These are phyloP conservation scores for Sminthurides aquaticus DNA, from an alignment of 2,888 invertebrate genomes.

Conservation along the genomic window DNA sequence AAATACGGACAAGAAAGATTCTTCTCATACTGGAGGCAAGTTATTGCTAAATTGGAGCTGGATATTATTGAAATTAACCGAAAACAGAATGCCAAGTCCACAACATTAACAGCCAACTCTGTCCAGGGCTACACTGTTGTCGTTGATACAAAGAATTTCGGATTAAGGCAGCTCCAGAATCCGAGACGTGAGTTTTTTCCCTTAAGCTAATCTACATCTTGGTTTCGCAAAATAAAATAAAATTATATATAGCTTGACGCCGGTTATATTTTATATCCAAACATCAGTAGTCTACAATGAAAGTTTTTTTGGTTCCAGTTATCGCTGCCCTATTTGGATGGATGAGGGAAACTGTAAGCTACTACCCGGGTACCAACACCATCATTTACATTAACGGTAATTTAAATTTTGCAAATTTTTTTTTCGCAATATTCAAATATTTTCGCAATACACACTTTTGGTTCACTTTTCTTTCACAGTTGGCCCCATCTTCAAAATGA, in stretches of 20 bases:
- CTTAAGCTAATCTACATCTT: too few species aligned
- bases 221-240: too few species aligned
- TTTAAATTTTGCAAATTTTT: neutral
- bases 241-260: too few species aligned
- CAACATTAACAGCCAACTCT: neutral
- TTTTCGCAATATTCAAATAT: too few species aligned
- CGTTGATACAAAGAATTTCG: neutral
- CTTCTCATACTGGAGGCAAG: slow-evolving; percentile 5
- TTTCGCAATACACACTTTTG: too few species aligned
- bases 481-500: slow-evolving; percentile 3
- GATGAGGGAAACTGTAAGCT: slow-evolving; percentile 1
- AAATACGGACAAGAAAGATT: slow-evolving; percentile 1
- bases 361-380: slow-evolving; percentile 4
- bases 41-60: slow-evolving; percentile 3
- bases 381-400: slow-evolving; percentile 6
- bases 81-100: neutral
- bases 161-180: neutral
- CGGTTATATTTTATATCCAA: too few species aligned
- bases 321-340: neutral
- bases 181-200: neutral
- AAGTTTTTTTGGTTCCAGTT: too few species aligned
- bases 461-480: neutral
- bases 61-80: neutral
- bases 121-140: slow-evolving; percentile 3
- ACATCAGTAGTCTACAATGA: too few species aligned